Conservation (phyloP, 2,888 invertebrate genomes). For the Philereme transversata region DNA sequence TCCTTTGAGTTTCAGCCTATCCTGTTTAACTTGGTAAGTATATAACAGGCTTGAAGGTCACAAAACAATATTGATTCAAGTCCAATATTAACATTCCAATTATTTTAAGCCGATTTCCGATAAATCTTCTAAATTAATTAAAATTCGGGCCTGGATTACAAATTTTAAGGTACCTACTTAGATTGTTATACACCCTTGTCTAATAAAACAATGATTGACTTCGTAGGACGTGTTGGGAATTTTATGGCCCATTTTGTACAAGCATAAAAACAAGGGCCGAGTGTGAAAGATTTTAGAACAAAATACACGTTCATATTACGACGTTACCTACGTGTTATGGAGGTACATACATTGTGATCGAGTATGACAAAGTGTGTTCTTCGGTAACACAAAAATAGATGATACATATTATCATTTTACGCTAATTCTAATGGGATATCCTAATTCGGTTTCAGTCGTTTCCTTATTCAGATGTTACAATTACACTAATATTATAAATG, state of each 20-base stretch:
- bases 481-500: too few species aligned
- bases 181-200: slow-evolving; percentile 50
- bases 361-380: background rate
- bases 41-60: too few species aligned
- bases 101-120: slow-evolving; percentile 22
- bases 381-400: too few species aligned
- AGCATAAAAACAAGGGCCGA: slow-evolving; percentile 65
- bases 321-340: slow-evolving; percentile 14
- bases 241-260: slow-evolving; percentile 72
- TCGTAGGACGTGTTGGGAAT: slow-evolving; percentile 70
- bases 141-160: slow-evolving; percentile 22
- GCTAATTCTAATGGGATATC: too few species aligned
- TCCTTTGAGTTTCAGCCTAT: too few species aligned
- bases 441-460: too few species aligned
- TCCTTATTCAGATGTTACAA: too few species aligned
- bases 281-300: slow-evolving; percentile 72
- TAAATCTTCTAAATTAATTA: slow-evolving; percentile 24
- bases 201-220: slow-evolving; percentile 82
- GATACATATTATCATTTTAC: too few species aligned
- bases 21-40: too few species aligned
- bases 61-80: slow-evolving; percentile 13
- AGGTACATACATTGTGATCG: slow-evolving; percentile 4
- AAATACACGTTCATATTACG: slow-evolving; percentile 47
- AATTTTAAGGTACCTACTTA: slow-evolving; percentile 37
- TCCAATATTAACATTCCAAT: slow-evolving; percentile 23